Base-by-base conservation (phyloP, 2,797 vertebrate genomes). In the Hirundo rustica region DNA sequence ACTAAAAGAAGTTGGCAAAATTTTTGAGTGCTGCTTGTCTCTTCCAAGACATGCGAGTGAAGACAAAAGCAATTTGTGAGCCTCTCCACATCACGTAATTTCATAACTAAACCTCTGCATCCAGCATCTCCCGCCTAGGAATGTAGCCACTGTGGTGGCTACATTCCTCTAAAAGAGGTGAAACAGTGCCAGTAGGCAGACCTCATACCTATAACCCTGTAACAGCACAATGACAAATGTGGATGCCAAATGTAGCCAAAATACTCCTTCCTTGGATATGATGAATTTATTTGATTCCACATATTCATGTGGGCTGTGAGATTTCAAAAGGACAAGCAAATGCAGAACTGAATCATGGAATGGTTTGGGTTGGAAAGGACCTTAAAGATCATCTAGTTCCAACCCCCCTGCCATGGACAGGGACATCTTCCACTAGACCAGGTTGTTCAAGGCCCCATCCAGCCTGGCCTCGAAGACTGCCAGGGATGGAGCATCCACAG, bases 101-200 rank as follows among this genome's bases (percentile, higher is more conserved):
- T 72, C 50, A 71, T 38, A 38, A 38, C 13, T 40, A 20, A 66
- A 57, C 2, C 13, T 66, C 50, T 66, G 45, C 34, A 53, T 67
- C 26, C 14, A 47, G 29, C 18, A 42, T 19, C 13, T 77, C 54
- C 65, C 16, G 2, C 30, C 29, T 42, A 16, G 13, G 17, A 50
- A 9, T 20, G 38, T 38, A 38, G 38, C 19, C 3, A 2, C 13
- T 38, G 20, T 25, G 26, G 25, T 65, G 40, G 26, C 40, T 29
- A 36, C 10, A 14, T 7, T 45, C 9, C 30, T 71, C 64, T 0
- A 0, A 26, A 44, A n/a, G 29, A n/a, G 5, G 13, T 82, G 26
- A 40, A 76, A 11, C 21, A 57, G 42, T n/a, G 4, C 9, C 32
- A 48, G 38, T 38, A 57, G 60, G 47, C 10, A 17, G 12, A 38